Evolutionary conservation across 2,797 vertebrate species (phyloP).

Genomic region (Melanogrammus aeglefinus): DNA sequence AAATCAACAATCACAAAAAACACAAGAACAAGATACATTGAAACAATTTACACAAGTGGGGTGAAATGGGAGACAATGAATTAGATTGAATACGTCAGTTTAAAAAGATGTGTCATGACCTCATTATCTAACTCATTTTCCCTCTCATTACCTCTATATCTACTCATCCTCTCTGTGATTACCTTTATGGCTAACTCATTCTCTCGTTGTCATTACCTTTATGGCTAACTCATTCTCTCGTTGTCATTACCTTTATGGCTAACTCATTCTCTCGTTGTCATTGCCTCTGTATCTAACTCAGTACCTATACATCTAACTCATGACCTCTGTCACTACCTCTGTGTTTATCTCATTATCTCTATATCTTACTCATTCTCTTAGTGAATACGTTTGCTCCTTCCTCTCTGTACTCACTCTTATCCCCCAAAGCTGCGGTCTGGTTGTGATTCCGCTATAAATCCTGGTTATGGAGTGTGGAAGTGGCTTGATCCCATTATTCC

Average conservation of each 20-base stretch:
- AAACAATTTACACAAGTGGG: too few species aligned
- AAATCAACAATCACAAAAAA: too few species aligned
- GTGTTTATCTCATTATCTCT: conserved; percentile 20
- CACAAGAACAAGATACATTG: too few species aligned
- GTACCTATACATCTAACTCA: too few species aligned
- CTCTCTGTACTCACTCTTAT: conserved; percentile 51
- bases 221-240: neutral
- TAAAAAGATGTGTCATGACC: too few species aligned
- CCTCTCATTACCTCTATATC: neutral
- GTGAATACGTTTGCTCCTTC: conserved; percentile 14
- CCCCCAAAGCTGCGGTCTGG: conserved; percentile 65
- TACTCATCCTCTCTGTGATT: neutral
- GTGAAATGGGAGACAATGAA: too few species aligned
- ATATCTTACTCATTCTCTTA: neutral
- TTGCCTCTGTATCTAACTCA: too few species aligned
- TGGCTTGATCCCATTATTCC: conserved; percentile 75
- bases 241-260: too few species aligned
- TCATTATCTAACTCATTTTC: too few species aligned
- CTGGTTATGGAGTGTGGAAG: conserved; percentile 68
- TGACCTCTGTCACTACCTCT: too few species aligned
- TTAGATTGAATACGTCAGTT: too few species aligned
- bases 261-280: too few species aligned
- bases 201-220: conserved; percentile 35
- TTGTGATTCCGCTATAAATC: conserved; percentile 77
- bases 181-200: neutral